Percentiles rank a stretch among this genome's conserved stretches.
These are phyloP conservation scores for Melanotaenia nigrans DNA, from an alignment of 2,797 vertebrate species.

Conservation along the genomic window DNA sequence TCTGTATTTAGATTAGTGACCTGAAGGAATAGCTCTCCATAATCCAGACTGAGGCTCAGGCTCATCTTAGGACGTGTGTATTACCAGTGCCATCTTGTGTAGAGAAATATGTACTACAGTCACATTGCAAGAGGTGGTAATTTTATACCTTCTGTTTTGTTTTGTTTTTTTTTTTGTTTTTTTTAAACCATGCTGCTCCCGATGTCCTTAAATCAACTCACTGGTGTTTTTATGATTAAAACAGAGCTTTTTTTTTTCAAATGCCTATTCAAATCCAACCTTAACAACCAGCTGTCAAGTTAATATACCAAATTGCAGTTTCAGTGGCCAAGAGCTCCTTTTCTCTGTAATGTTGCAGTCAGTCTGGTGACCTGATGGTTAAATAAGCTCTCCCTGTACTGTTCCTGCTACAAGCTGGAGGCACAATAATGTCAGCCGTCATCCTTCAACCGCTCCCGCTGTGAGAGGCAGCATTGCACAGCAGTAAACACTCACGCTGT, in stretches of 20 bases:
- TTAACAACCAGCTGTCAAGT: conserved; percentile 23
- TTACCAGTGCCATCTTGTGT: conserved; percentile 82
- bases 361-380: conserved; percentile 73
- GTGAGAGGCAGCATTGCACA: conserved; percentile 77
- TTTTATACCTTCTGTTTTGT: neutral
- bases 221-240: conserved; percentile 1
- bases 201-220: conserved; percentile 22
- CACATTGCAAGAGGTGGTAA: conserved; percentile 26
- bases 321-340: conserved; percentile 28
- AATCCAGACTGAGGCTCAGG: conserved; percentile 18
- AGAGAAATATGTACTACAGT: conserved; percentile 22
- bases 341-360: conserved; percentile 58
- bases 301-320: conserved; percentile 20
- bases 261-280: conserved; percentile 25
- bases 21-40: conserved; percentile 56
- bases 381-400: conserved; percentile 75
- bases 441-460: conserved; percentile 79
- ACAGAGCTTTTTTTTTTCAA: neutral
- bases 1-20: conserved; percentile 77
- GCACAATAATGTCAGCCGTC: conserved; percentile 78
- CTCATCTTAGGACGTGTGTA: conserved; percentile 52
- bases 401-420: conserved; percentile 73
- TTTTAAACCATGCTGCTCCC: conserved; percentile 9
- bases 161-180: neutral
- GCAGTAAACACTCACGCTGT: conserved; percentile 80